A percentile compares a stretch with the other conserved stretches of the same genome.
Evolutionary conservation across 2,888 invertebrate species (phyloP).

Genomic region (Chalcosyrphus nemorum): DNA sequence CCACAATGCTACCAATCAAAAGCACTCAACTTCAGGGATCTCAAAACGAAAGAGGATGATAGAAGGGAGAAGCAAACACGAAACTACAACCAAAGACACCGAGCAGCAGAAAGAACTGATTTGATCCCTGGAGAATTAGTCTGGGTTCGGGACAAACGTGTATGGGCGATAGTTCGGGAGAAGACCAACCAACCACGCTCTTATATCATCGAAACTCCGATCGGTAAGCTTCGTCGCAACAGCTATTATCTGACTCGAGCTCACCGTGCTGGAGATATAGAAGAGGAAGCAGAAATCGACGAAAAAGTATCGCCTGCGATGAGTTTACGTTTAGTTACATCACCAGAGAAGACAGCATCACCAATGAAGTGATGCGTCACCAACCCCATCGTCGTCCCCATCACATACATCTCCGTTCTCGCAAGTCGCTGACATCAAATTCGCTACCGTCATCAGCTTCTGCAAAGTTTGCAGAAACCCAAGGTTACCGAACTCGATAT

Average conservation of each 20-base stretch:
- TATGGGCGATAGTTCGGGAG: background rate
- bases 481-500: background rate
- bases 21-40: background rate
- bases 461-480: background rate
- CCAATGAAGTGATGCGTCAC: background rate
- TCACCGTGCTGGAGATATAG: background rate
- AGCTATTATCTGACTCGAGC: background rate
- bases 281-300: background rate
- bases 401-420: background rate
- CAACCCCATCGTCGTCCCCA: background rate
- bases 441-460: background rate
- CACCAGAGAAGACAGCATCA: background rate
- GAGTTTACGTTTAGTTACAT: background rate
- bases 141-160: constrained; percentile 3
- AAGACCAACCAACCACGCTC: constrained; percentile 2
- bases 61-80: background rate
- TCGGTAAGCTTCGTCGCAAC: background rate
- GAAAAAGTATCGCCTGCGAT: background rate
- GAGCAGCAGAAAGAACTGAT: background rate
- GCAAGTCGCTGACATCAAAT: background rate
- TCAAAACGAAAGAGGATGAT: background rate
- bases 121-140: constrained; percentile 3
- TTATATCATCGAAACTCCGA: constrained; percentile 6
- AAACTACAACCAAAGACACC: background rate
- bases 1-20: background rate